Conservation (phyloP, 2,113 vertebrate genomes). For the Sceloporus undulatus region DNA sequence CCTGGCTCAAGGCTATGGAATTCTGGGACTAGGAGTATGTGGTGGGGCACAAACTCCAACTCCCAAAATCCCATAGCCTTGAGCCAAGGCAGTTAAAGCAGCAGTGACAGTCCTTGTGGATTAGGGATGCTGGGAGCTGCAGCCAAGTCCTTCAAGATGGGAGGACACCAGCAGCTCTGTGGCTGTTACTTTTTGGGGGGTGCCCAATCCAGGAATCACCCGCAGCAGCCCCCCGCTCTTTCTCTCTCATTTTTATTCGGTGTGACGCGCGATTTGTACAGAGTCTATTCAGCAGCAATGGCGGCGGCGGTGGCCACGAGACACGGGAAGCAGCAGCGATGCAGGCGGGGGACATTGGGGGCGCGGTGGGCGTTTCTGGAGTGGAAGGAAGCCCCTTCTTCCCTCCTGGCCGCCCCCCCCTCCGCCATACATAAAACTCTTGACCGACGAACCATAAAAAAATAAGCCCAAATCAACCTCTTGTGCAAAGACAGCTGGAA, state of each 20-base stretch:
- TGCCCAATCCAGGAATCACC: background rate
- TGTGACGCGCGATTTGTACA: background rate
- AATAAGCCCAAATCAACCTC: background rate
- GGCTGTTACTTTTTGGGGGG: too few species aligned
- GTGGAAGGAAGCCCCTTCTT: background rate
- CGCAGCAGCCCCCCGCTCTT: background rate
- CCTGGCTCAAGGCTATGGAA: too few species aligned
- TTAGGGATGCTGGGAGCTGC: background rate
- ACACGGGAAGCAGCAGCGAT: background rate
- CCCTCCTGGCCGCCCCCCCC: background rate
- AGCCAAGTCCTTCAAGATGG: background rate
- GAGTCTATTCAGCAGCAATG: background rate
- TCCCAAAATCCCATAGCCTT: too few species aligned
- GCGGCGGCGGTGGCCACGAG: background rate
- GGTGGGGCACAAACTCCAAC: too few species aligned
- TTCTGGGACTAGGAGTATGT: too few species aligned
- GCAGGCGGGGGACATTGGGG: background rate
- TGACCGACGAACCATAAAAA: slow-evolving; percentile 14
- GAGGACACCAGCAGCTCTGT: accelerated
- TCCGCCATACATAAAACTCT: slow-evolving; percentile 17
- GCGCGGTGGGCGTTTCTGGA: background rate
- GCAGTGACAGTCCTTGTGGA: too few species aligned
- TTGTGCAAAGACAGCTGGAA: background rate
- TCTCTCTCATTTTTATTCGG: background rate
- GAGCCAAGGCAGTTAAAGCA: too few species aligned